phyloP scores from a whole-genome alignment of 2,113 vertebrate species.

The Chloroceryle aenea region DNA sequence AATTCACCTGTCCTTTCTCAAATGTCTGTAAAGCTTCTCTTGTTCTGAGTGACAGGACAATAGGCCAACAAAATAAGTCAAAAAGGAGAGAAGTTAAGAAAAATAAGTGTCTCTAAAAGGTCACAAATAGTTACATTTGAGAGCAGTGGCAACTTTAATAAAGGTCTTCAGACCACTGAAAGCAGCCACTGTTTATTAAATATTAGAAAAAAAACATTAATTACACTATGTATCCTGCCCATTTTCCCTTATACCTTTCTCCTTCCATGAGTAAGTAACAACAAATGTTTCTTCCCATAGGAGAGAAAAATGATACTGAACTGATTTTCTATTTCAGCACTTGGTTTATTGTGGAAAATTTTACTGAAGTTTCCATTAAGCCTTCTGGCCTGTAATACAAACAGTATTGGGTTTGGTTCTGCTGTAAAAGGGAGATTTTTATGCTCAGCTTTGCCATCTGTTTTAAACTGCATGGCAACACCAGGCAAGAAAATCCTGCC shows the following conservation, averaged over 20 bases:
- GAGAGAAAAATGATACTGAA: neutral
- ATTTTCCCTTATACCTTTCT: neutral
- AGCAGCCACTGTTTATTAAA: neutral
- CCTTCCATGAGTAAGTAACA: neutral
- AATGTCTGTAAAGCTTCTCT: neutral
- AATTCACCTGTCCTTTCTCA: neutral
- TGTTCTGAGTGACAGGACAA: neutral
- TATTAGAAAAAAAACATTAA: neutral
- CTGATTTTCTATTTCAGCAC: neutral
- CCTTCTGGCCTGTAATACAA: slow-evolving; percentile 1
- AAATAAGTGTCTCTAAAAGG: neutral
- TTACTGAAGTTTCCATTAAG: slow-evolving; percentile 45
- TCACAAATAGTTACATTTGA: neutral
- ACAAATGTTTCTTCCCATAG: neutral
- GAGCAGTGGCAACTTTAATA: neutral
- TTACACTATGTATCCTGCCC: neutral
- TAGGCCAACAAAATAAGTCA: neutral
- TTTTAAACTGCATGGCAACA: slow-evolving; percentile 41
- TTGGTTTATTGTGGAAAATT: slow-evolving; percentile 21
- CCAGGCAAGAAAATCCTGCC: slow-evolving; percentile 35
- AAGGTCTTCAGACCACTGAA: neutral
- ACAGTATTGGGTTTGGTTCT: slow-evolving; percentile 44
- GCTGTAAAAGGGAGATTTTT: slow-evolving; percentile 28
- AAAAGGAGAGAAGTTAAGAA: neutral
- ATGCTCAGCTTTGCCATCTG: slow-evolving; percentile 25